These are phyloP conservation scores for Cephus runcator DNA, from an alignment of 2,888 invertebrate species.

Conservation along the genomic window DNA sequence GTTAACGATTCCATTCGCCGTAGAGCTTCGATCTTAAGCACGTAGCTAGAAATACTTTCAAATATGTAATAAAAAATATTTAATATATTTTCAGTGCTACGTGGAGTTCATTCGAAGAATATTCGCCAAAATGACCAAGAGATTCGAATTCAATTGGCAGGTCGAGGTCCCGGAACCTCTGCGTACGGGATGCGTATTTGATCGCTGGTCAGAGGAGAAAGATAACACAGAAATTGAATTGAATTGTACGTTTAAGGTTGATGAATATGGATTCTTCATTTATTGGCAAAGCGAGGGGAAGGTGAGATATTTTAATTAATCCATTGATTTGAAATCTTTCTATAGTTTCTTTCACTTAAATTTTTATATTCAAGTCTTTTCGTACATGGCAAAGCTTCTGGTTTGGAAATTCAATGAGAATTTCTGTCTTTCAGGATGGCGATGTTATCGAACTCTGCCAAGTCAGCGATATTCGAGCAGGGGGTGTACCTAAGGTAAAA, in stretches of 20 bases:
- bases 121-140: slow-evolving; percentile 85
- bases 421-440: slow-evolving; percentile 79
- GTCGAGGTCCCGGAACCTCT: slow-evolving; percentile 91
- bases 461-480: slow-evolving; percentile 96
- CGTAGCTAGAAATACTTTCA: background rate
- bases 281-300: slow-evolving; percentile 97
- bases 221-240: slow-evolving; percentile 91
- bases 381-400: background rate
- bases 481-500: slow-evolving; percentile 90
- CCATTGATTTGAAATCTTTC: background rate
- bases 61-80: background rate
- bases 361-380: background rate
- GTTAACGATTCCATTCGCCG: background rate
- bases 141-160: slow-evolving; percentile 99
- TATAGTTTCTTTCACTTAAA: background rate
- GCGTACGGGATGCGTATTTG: slow-evolving; percentile 87
- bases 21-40: background rate
- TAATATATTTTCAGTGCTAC: background rate
- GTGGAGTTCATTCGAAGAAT: background rate
- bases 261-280: slow-evolving; percentile 97
- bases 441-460: slow-evolving; percentile 98
- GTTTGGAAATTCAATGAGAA: background rate
- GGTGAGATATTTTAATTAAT: slow-evolving; percentile 69
- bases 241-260: slow-evolving; percentile 91
- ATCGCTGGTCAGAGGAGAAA: slow-evolving; percentile 98